Evolutionary conservation across 2,113 vertebrate species (phyloP), one percentile per base, ranked within the genome.

Genomic region (Eonycteris spelaea): DNA sequence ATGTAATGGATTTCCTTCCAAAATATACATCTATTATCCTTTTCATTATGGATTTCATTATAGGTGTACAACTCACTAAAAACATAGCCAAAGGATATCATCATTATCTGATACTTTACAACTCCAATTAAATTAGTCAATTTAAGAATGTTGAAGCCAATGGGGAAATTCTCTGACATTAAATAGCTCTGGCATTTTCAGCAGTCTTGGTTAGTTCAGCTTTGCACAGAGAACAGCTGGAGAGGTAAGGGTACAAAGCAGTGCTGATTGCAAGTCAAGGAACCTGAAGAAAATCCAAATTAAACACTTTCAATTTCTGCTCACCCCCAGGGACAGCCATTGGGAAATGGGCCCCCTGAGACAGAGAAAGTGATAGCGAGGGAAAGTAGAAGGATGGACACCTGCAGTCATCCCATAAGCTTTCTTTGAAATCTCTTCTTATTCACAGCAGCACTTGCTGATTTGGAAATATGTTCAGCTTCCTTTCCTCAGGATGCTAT

Each of bases 281-380:
- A 96, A 79, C 68, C 80, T 71, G 78, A 86, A 95, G 61, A 78
- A 95, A 97, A 95, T 73, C 40, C 88, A 97, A 92, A 97, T 96
- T 78, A 97, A 95, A 91, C 22, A 79, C 38, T 83, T 80, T 65
- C 61, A 55, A 70, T 71, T 96, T 94, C 38, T 91, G 59, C 40
- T 94, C 71, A 68, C 43, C 55, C 45, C 30, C 16, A 91, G 59
- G 90, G 80, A 91, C 6, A 71, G 77, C 30, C 65, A 90, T 7
- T 53, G 7, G 85, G 45, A 90, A 90, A 95, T 53, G 15, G 30
- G 7, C 11, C 70, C 16, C 75, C n/a, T 48, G 61, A 95, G 67
- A 65, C 24, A 59, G 33, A 7, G n/a, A 91, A 92, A 82, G 35
- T 5, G 14, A 70, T 18, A 92, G 57, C 19, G 35, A 45, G 19